These are phyloP conservation scores for Atopsyche davidsoni DNA, from an alignment of 1,140 invertebrate species.

Conservation along the genomic window DNA sequence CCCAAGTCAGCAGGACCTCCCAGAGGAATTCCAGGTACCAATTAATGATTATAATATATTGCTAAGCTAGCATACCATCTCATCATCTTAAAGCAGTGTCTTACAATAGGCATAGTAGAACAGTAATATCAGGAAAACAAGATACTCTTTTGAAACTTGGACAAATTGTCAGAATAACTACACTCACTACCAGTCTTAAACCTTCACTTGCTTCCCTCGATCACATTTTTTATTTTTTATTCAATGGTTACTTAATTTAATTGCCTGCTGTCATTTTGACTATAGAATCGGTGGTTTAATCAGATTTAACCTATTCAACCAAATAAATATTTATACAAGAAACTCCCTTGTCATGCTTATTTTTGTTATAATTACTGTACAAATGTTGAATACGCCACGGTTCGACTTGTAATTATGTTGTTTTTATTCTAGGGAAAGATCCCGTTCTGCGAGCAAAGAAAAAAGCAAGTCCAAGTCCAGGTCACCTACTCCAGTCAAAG, in stretches of 20 bases:
- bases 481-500: constrained; percentile 31
- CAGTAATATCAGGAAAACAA: constrained; percentile 27
- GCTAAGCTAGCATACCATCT: constrained; percentile 8
- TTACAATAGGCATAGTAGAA: constrained; percentile 29
- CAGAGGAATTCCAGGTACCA: constrained; percentile 34
- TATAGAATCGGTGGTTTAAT: neutral
- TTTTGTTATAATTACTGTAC: neutral
- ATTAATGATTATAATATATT: constrained; percentile 21
- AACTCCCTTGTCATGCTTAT: neutral
- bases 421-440: constrained; percentile 37
- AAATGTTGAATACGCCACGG: no score
- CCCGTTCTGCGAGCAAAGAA: constrained; percentile 46
- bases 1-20: constrained; percentile 44
- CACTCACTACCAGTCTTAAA: no score
- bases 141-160: constrained; percentile 29
- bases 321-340: neutral
- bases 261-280: neutral
- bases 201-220: neutral
- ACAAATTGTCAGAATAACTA: neutral
- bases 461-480: constrained; percentile 39
- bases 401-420: constrained; percentile 1
- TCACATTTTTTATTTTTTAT: neutral
- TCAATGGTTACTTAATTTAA: neutral
- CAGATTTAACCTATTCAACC: neutral
- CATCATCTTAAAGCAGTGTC: constrained; percentile 29